These are phyloP conservation scores for Subacronicta megacephala DNA, from an alignment of 2,888 invertebrate genomes.

Conservation along the genomic window DNA sequence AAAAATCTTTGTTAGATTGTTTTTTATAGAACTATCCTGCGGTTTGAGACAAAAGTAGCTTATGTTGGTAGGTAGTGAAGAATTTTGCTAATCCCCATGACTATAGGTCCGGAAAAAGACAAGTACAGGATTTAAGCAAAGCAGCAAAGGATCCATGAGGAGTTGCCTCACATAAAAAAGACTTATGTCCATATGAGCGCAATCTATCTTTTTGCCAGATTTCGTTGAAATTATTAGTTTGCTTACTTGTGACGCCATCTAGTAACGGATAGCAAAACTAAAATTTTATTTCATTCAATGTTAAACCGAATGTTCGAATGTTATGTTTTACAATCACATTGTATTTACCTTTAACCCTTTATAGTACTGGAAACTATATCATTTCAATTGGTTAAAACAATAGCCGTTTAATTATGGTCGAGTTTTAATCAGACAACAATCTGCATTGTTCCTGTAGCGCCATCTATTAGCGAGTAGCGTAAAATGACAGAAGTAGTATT, in stretches of 20 bases:
- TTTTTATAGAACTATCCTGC: too few relatives aligned
- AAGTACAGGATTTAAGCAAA: too few relatives aligned
- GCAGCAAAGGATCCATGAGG: too few relatives aligned
- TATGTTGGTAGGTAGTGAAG: too few relatives aligned
- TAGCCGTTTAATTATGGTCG: constrained; percentile 24
- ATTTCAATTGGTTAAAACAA: constrained; percentile 34
- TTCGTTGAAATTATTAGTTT: not conserved
- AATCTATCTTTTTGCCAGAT: too few relatives aligned
- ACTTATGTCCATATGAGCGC: too few relatives aligned
- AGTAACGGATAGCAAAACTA: constrained; percentile 55
- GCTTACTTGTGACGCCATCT: constrained; percentile 62
- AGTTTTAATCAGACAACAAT: constrained; percentile 43
- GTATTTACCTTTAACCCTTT: constrained; percentile 33
- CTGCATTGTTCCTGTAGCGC: constrained; percentile 54
- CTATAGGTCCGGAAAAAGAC: too few relatives aligned
- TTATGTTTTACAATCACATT: constrained; percentile 36
- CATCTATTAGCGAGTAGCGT: constrained; percentile 57
- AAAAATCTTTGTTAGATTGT: too few relatives aligned
- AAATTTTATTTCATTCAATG: constrained; percentile 16
- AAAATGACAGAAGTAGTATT: constrained; percentile 12
- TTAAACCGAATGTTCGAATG: too few relatives aligned
- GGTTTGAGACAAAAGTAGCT: too few relatives aligned
- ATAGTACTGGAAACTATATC: constrained; percentile 21
- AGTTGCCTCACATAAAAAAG: too few relatives aligned
- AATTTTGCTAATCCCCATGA: too few relatives aligned